Conservation (phyloP, 2,797 vertebrate species). For the Diglossa cyanea region DNA sequence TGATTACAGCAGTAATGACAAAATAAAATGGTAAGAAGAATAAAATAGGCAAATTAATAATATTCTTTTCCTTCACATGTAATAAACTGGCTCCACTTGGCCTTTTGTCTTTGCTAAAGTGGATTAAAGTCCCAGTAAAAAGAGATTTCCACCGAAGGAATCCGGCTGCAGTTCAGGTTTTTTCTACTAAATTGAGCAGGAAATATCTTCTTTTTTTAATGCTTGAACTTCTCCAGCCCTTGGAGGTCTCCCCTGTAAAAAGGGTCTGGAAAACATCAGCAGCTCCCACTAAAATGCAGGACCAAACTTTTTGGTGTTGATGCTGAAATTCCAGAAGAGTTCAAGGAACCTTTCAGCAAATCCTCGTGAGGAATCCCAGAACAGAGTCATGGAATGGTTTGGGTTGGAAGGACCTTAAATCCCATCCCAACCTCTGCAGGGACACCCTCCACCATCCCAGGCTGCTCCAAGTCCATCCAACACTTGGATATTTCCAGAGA, state of each 20-base stretch:
- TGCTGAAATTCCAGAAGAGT: not conserved
- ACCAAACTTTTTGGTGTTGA: not conserved
- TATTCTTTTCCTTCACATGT: not conserved
- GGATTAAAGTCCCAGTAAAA: not conserved
- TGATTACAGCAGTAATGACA: constrained; percentile 17
- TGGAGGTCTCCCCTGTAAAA: not conserved
- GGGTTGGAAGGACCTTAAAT: not conserved
- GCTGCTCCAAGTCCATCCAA: not conserved
- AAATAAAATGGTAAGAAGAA: not conserved
- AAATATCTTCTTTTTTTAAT: not conserved
- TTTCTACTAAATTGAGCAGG: not conserved
- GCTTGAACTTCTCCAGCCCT: not conserved
- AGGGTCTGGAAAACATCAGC: not conserved
- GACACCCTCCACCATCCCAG: not conserved
- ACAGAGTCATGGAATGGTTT: not conserved
- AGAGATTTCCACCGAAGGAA: not conserved
- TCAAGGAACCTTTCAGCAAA: not conserved
- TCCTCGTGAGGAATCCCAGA: not conserved
- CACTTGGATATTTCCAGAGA: not conserved
- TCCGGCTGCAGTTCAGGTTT: not conserved
- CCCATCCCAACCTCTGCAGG: not conserved
- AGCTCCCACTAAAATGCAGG: not conserved
- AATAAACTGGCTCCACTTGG: not conserved
- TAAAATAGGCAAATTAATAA: not conserved
- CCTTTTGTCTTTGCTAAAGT: not conserved